Evolutionary conservation across 2,113 vertebrate genomes (phyloP), one percentile per base, ranked within the genome.

Genomic region (Mus pahari): DNA sequence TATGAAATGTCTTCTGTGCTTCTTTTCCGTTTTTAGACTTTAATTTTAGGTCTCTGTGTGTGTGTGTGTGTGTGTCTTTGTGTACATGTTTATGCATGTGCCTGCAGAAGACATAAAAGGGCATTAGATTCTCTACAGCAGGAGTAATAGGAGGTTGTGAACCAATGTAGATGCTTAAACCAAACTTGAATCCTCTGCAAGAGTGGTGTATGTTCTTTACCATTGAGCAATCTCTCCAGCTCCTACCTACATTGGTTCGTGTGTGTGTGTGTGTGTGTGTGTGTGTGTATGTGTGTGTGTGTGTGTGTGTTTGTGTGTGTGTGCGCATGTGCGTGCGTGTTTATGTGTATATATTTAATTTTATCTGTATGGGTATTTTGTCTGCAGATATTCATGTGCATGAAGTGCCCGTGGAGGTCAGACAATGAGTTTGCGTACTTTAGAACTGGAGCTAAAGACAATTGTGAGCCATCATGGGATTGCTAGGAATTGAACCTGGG

Each of bases 281-380:
- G 48, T 48, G 48, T 4, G 48, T 4, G 48, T 55, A n/a, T 58
- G 16, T 4, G 16, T 55, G 13, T 55, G 53, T 55, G 17, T 10
- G 17, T 58, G 4, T 58, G 17, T 58, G 14, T 58, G 16, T 58
- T 16, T 58, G 17, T 53, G 17, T 16, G 4, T 19, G 16, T 19
- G 16, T 19, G 16, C 3, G 16, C 58, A 58, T 19, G 12, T 53
- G 12, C 3, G 13, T 19, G 13, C 2, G 2, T 3, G 16, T 58
- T 3, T 17, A 17, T 12, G 3, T 3, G 16, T 60, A 60, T 62
- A 2, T 62, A 62, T 24, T 24, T 24, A 62, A 84, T 64, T 84
- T 64, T 45, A 84, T 60, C 19, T 82, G 10, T 83, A 62, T 62
- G 13, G 5, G 10, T 81, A 28, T 58, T 55, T 81, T 58, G 33